Base-by-base conservation (phyloP, 1,140 invertebrate species). In the Temnothorax curvispinosus region DNA sequence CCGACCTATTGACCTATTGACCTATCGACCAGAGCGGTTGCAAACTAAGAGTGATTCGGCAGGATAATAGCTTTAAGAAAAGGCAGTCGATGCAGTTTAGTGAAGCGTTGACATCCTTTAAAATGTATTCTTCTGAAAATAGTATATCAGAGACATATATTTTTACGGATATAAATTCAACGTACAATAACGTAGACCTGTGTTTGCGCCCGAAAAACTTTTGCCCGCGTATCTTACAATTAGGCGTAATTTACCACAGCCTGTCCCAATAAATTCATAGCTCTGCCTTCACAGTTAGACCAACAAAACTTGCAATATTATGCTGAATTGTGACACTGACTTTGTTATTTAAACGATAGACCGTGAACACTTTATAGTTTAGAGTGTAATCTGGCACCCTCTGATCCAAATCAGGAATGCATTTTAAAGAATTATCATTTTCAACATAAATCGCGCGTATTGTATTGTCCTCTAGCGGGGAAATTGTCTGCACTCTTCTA, bases 401-500 rank as follows among this genome's bases (percentile, higher is more conserved):
- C 85, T 90, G 78, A 84, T 58, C 75, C 64, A n/a, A 84, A 77
- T 60, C 65, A 77, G 77, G 44, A 82, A 65, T 65, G 62, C 71
- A 81, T 77, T 77, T 81, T 81, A 82, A 76, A 65, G 47, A 69
- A 81, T 69, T 81, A 69, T 80, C 62, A 65, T 52, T 80, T 86
- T 81, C 62, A 65, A 38, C 47, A 65, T 85, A 47, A 11, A 50
- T 62, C 54, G 69, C 47, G 38, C 21, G 65, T 67, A 44, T 54
- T 41, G 58, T 77, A 65, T 85, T 76, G 4, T 52, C 35, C 27
- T 85, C 47, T 56, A 85, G 27, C 60, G 65, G 62, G 15, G 60
- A 64, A 27, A 85, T 64, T 72, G 75, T 88, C 81, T 69, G 75
- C 84, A 86, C 74, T 88, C 75, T 81, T 88, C 54, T 56, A 85